These are phyloP conservation scores for Trachurus trachurus DNA, from an alignment of 2,797 vertebrate species.

Conservation along the genomic window DNA sequence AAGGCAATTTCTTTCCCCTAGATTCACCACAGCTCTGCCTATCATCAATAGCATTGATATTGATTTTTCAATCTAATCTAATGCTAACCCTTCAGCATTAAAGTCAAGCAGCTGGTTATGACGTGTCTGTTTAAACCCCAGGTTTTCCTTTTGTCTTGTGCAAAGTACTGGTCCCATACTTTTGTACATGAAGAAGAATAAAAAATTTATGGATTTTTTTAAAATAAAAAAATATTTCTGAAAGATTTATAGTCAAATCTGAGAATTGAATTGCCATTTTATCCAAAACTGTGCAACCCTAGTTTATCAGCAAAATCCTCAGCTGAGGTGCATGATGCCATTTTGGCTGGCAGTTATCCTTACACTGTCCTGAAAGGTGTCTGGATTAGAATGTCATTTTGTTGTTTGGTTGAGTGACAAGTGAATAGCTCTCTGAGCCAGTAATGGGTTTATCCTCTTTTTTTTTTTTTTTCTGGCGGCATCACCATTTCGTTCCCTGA, in stretches of 20 bases:
- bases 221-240: background rate
- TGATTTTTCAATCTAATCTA: background rate
- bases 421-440: conserved; percentile 71
- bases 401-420: conserved; percentile 76
- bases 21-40: background rate
- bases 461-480: conserved; percentile 46
- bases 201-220: background rate
- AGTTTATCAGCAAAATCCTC: conserved; percentile 15
- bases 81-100: background rate
- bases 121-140: background rate
- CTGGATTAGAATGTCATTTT: conserved; percentile 75
- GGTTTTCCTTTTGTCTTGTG: conserved; percentile 10
- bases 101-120: background rate
- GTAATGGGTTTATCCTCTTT: conserved; percentile 74
- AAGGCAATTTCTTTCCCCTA: background rate
- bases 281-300: background rate
- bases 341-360: conserved; percentile 47
- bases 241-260: background rate
- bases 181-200: background rate
- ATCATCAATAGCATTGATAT: background rate
- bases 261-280: background rate
- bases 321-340: conserved; percentile 20
- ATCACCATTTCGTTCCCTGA: conserved; percentile 71
- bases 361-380: conserved; percentile 61
- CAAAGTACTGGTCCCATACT: background rate